These are phyloP conservation scores for Neotoxoptera formosana DNA, from an alignment of 1,140 invertebrate species.

Conservation along the genomic window DNA sequence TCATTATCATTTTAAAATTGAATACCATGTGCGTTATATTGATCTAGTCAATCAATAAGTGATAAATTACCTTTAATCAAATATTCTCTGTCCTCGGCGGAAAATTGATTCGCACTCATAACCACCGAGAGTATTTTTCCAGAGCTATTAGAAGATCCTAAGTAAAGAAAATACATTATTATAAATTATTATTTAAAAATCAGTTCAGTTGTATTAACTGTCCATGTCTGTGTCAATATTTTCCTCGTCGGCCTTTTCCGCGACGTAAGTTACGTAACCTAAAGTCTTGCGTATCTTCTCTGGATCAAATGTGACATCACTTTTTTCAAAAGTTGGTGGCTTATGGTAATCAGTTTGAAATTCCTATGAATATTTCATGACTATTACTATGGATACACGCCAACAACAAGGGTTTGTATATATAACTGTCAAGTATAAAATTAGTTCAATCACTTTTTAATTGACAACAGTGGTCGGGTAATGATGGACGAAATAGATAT, in stretches of 20 bases:
- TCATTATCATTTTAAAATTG: neutral
- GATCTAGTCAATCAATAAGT: neutral
- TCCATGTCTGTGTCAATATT: constrained; percentile 24
- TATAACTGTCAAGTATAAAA: neutral
- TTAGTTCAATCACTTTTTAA: constrained; percentile 25
- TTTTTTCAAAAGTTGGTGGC: neutral
- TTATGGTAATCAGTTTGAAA: constrained; percentile 29
- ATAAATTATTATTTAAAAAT: neutral
- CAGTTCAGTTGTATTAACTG: constrained; percentile 16
- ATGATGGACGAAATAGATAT: neutral
- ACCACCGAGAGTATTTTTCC: constrained; percentile 34
- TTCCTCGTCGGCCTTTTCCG: neutral
- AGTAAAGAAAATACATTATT: neutral
- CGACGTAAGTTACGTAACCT: constrained; percentile 3
- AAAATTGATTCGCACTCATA: constrained; percentile 35
- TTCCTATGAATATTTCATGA: constrained; percentile 47
- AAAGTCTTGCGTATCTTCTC: constrained; percentile 47
- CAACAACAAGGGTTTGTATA: constrained; percentile 26
- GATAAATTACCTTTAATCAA: constrained; percentile 43
- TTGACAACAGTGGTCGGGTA: neutral
- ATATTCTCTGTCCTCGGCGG: constrained; percentile 29
- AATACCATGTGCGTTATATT: neutral
- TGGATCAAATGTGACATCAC: constrained; percentile 16
- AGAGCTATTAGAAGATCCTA: constrained; percentile 38
- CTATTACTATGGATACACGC: constrained; percentile 48